Percentiles rank a stretch among this genome's conserved stretches.
These are phyloP conservation scores for Lichenostomus cassidix DNA, from an alignment of 2,113 vertebrate species.

Conservation along the genomic window DNA sequence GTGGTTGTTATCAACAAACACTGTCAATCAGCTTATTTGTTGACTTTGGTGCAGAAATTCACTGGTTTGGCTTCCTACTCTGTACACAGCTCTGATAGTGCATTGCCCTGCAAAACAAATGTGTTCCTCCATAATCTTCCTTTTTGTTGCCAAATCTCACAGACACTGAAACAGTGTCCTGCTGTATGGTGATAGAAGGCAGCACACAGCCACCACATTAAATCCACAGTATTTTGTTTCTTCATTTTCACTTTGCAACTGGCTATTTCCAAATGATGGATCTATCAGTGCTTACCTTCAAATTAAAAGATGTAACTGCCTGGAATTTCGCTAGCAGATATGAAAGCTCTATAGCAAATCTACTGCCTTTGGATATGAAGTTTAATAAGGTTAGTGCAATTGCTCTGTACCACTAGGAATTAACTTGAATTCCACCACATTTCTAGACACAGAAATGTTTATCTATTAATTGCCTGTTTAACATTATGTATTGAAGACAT, in stretches of 20 bases:
- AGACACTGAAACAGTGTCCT: background rate
- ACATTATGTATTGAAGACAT: slow-evolving; percentile 37
- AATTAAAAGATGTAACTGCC: slow-evolving; percentile 51
- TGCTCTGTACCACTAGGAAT: slow-evolving; percentile 41
- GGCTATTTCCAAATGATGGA: background rate
- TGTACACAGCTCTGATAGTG: background rate
- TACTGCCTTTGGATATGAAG: slow-evolving; percentile 30
- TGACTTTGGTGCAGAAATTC: slow-evolving; percentile 51
- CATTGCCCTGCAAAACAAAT: slow-evolving; percentile 1
- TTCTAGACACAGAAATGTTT: slow-evolving; percentile 46
- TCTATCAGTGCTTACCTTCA: slow-evolving; percentile 47
- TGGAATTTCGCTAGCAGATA: slow-evolving; percentile 35
- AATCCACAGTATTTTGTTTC: background rate
- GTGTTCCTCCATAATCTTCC: background rate
- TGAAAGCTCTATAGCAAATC: slow-evolving; percentile 28
- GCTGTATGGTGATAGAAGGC: background rate
- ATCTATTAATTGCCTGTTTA: slow-evolving; percentile 61
- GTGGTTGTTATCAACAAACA: slow-evolving; percentile 44
- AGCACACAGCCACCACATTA: background rate
- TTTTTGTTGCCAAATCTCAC: background rate
- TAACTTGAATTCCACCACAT: slow-evolving; percentile 10
- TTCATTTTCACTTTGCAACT: background rate
- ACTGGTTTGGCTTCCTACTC: slow-evolving; percentile 20
- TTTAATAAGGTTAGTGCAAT: slow-evolving; percentile 46
- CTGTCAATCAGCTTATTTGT: slow-evolving; percentile 47